A percentile compares a stretch with the other conserved stretches of the same genome.
phyloP scores from a whole-genome alignment of 2,113 vertebrate species.

The Grallaria varia region DNA sequence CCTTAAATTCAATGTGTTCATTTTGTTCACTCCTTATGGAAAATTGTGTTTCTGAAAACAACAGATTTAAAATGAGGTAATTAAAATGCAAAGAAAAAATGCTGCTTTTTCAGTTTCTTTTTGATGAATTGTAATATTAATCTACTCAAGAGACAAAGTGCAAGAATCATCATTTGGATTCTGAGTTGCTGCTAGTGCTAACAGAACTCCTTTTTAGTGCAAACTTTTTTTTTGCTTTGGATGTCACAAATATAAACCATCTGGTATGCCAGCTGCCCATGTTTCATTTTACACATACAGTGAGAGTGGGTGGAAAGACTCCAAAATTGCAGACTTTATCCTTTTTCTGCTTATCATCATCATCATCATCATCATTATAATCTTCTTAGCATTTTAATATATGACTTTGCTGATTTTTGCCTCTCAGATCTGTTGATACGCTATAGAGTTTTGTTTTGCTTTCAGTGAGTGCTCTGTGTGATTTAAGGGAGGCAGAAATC shows the following conservation, averaged over 20 bases:
- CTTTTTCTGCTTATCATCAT: constrained; percentile 58
- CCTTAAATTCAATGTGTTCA: neutral
- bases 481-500: constrained; percentile 4
- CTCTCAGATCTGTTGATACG: neutral
- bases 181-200: constrained; percentile 41
- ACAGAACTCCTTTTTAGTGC: constrained; percentile 46
- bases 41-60: neutral
- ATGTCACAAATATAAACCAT: constrained; percentile 71
- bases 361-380: constrained; percentile 50
- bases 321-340: constrained; percentile 51
- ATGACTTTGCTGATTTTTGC: neutral
- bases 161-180: constrained; percentile 51
- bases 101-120: neutral
- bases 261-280: constrained; percentile 69
- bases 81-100: constrained; percentile 40
- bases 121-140: constrained; percentile 38
- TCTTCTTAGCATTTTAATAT: constrained; percentile 50
- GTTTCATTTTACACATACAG: constrained; percentile 45
- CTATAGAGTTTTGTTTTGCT: neutral
- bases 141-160: constrained; percentile 45
- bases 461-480: neutral
- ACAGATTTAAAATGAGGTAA: neutral
- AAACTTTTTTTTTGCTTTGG: constrained; percentile 42
- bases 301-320: constrained; percentile 35
- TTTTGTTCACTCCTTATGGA: neutral